phyloP scores from a whole-genome alignment of 2,888 invertebrate species.

The Dryobotodes eremita region DNA sequence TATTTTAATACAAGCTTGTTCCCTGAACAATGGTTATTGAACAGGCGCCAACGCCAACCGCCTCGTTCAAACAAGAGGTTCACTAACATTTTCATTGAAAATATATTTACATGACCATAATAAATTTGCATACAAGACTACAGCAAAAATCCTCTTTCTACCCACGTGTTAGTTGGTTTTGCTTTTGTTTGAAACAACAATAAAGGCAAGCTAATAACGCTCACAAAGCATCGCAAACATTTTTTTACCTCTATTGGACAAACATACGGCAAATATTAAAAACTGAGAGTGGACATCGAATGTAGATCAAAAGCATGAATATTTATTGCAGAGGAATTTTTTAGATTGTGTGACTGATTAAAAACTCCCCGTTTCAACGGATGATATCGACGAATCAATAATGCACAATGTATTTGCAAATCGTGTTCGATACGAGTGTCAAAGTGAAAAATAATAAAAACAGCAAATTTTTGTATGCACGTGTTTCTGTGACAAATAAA shows the following conservation, averaged over 20 bases:
- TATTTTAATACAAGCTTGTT: slow-evolving; percentile 48
- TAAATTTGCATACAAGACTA: slow-evolving; percentile 46
- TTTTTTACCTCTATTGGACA: slow-evolving; percentile 21
- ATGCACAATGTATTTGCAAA: slow-evolving; percentile 62
- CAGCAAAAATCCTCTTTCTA: slow-evolving; percentile 29
- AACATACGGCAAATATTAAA: slow-evolving; percentile 39
- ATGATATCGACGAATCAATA: slow-evolving; percentile 70
- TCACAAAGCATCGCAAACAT: slow-evolving; percentile 28
- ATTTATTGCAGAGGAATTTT: slow-evolving; percentile 38
- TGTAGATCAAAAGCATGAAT: slow-evolving; percentile 42
- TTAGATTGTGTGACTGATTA: slow-evolving; percentile 50
- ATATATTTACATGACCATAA: slow-evolving; percentile 51
- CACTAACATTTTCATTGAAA: slow-evolving; percentile 57
- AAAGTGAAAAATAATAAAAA: slow-evolving; percentile 15
- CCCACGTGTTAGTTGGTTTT: slow-evolving; percentile 31
- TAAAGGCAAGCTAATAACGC: slow-evolving; percentile 32
- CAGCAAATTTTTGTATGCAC: not conserved
- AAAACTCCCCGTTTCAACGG: slow-evolving; percentile 50
- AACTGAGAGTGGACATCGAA: slow-evolving; percentile 30
- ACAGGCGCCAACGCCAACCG: slow-evolving; percentile 30
- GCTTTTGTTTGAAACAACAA: slow-evolving; percentile 41
- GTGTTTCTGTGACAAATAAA: no score
- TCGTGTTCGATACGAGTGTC: slow-evolving; percentile 21
- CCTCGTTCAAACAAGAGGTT: slow-evolving; percentile 48
- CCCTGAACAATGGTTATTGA: slow-evolving; percentile 55